Conservation (phyloP, 2,888 invertebrate species). For the Empis livida region DNA sequence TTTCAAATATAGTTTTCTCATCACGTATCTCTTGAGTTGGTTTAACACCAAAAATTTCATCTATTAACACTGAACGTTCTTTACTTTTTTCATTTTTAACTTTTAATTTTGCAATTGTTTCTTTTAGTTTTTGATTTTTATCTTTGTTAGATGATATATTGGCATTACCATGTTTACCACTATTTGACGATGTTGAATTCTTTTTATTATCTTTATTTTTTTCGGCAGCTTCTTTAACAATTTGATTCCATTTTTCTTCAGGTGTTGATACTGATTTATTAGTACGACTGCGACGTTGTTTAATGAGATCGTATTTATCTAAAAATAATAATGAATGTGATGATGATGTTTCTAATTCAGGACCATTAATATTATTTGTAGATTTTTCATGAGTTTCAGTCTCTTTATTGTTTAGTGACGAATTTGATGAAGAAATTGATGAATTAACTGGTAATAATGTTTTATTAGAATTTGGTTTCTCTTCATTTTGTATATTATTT, state of each 20-base stretch:
- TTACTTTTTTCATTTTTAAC: constrained; percentile 32
- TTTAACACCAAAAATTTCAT: constrained; percentile 13
- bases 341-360: background rate
- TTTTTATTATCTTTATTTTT: constrained; percentile 37
- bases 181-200: no score
- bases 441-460: no score
- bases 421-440: no score
- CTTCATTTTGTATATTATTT: background rate
- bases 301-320: constrained; percentile 49
- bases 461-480: no score
- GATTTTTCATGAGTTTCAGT: background rate
- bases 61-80: constrained; percentile 11
- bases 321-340: constrained; percentile 18
- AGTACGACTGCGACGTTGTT: constrained; percentile 44
- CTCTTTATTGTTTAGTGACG: background rate
- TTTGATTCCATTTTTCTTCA: constrained; percentile 8
- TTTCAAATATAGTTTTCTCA: constrained; percentile 11
- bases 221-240: constrained; percentile 36
- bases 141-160: constrained; percentile 17
- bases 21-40: constrained; percentile 10
- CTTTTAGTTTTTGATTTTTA: constrained; percentile 40
- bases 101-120: constrained; percentile 51
- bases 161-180: no score
- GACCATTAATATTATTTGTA: background rate
- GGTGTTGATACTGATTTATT: constrained; percentile 23